Conservation (phyloP, 2,797 vertebrate species). For the Hafferia zeledoni region DNA sequence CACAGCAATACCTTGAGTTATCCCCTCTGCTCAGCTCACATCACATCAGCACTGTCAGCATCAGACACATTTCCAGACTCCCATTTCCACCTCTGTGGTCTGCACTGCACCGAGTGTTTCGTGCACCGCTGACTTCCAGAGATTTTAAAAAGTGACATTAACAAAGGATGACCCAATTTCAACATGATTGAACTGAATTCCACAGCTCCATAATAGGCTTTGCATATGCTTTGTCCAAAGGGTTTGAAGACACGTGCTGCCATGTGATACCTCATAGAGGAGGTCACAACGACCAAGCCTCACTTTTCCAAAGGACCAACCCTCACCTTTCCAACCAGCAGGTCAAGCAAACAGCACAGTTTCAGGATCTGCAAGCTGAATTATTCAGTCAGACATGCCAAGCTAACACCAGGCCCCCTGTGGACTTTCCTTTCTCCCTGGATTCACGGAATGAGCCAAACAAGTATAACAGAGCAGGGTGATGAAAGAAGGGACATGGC, state of each 20-base stretch:
- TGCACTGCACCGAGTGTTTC: background rate
- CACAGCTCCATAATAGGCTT: background rate
- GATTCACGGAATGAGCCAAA: background rate
- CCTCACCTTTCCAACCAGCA: background rate
- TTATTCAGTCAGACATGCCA: background rate
- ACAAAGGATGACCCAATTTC: constrained; percentile 62
- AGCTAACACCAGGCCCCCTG: background rate
- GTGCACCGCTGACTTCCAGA: background rate
- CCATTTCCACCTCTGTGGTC: background rate
- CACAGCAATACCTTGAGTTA: background rate
- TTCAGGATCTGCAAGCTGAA: background rate
- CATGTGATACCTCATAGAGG: accelerated
- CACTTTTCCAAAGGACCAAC: background rate
- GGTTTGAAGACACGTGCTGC: background rate
- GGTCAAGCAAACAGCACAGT: background rate
- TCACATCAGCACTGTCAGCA: background rate
- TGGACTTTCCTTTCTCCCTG: background rate
- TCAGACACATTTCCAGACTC: background rate
- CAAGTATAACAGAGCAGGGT: accelerated
- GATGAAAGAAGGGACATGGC: background rate
- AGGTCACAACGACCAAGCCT: background rate
- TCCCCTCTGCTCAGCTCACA: background rate
- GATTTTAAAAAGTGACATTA: constrained; percentile 1
- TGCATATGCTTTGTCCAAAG: constrained; percentile 13
- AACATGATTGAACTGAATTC: background rate